These are phyloP conservation scores for Mercenaria mercenaria DNA, from an alignment of 1,140 invertebrate species.

Conservation along the genomic window DNA sequence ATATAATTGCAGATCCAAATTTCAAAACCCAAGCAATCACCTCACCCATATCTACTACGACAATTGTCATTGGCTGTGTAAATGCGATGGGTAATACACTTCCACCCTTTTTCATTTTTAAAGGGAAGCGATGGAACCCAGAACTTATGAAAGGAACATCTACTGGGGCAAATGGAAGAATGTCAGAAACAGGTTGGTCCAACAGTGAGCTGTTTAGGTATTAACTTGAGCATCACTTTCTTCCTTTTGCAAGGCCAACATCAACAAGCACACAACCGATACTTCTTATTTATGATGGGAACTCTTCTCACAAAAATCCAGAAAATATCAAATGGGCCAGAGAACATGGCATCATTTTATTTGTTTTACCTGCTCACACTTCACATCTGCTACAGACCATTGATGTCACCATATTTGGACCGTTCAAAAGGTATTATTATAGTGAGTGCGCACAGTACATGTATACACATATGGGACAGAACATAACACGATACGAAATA, in stretches of 20 bases:
- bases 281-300: slow-evolving; percentile 35
- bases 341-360: too few relatives aligned
- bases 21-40: too few relatives aligned
- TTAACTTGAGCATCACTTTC: slow-evolving; percentile 9
- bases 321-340: too few relatives aligned
- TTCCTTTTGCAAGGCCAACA: not conserved
- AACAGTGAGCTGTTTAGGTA: not conserved
- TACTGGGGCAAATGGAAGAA: not conserved
- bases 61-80: too few relatives aligned
- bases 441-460: too few relatives aligned
- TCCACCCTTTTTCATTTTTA: too few relatives aligned
- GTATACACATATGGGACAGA: not conserved
- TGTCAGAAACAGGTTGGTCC: slow-evolving; percentile 1
- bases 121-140: too few relatives aligned
- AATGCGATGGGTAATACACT: too few relatives aligned
- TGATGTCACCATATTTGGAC: slow-evolving; percentile 56
- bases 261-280: not conserved
- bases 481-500: not conserved
- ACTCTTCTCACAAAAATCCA: not conserved
- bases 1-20: too few relatives aligned
- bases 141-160: not conserved
- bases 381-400: slow-evolving; percentile 35
- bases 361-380: too few relatives aligned
- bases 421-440: too few relatives aligned
- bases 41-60: not conserved